Evolutionary conservation across 2,113 vertebrate species (phyloP).

Genomic region (Galeopterus variegatus): DNA sequence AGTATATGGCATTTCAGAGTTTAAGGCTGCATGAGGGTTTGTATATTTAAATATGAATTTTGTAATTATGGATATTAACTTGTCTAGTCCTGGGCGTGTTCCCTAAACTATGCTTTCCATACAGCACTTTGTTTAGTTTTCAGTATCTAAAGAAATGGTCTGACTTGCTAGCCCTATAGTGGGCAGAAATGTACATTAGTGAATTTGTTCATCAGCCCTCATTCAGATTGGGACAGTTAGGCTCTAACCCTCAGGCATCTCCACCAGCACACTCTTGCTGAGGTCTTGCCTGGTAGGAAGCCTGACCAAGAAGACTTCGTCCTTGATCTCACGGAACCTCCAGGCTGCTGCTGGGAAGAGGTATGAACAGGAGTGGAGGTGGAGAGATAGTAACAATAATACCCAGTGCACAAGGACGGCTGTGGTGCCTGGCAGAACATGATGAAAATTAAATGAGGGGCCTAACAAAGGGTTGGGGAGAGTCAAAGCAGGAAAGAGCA

Average conservation of each 20-base stretch:
- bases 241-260: too few relatives aligned
- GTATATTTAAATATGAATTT: background rate
- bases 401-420: background rate
- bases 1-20: background rate
- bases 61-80: background rate
- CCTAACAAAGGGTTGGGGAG: background rate
- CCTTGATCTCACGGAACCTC: background rate
- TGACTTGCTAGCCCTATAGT: background rate
- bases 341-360: background rate
- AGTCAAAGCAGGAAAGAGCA: background rate
- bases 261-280: fast-evolving
- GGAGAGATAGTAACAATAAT: too few relatives aligned
- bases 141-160: background rate
- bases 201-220: background rate
- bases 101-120: background rate
- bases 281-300: background rate
- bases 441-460: background rate
- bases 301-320: background rate
- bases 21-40: background rate
- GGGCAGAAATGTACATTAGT: background rate
- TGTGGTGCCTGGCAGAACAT: fast-evolving
- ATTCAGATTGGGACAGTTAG: background rate
- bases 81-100: slow-evolving; percentile 30
- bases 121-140: background rate
- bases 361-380: too few relatives aligned